phyloP scores from a whole-genome alignment of 2,888 invertebrate species.

The Carcina quercana region DNA sequence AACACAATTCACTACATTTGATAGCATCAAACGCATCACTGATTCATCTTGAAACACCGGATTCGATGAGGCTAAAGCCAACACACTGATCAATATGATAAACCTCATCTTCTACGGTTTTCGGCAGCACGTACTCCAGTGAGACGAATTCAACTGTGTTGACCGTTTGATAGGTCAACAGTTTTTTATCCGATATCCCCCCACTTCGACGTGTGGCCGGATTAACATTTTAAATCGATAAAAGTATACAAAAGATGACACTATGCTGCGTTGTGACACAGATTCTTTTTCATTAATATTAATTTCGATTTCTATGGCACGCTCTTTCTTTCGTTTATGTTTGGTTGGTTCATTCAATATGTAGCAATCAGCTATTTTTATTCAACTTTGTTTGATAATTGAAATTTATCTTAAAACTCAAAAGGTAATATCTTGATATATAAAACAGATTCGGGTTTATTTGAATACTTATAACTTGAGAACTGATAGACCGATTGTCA shows the following conservation, averaged over 20 bases:
- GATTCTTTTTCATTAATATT: conserved; percentile 58
- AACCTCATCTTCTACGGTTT: conserved; percentile 43
- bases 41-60: conserved; percentile 50
- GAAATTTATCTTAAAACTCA: too few species aligned
- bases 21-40: conserved; percentile 41
- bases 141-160: conserved; percentile 58
- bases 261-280: conserved; percentile 56
- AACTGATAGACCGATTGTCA: too few species aligned
- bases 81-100: conserved; percentile 43
- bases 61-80: conserved; percentile 38
- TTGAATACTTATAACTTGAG: too few species aligned
- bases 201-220: conserved; percentile 45
- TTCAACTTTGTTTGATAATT: too few species aligned
- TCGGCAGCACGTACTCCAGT: conserved; percentile 33
- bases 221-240: conserved; percentile 62
- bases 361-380: too few species aligned
- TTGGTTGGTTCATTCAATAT: conserved; percentile 36
- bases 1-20: conserved; percentile 54
- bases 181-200: conserved; percentile 64
- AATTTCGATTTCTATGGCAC: conserved; percentile 36
- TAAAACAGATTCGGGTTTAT: too few species aligned
- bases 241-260: conserved; percentile 47
- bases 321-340: conserved; percentile 38
- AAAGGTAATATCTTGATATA: too few species aligned
- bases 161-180: conserved; percentile 49